Evolutionary conservation across 2,888 invertebrate genomes (phyloP).

Genomic region (Busseola fusca): DNA sequence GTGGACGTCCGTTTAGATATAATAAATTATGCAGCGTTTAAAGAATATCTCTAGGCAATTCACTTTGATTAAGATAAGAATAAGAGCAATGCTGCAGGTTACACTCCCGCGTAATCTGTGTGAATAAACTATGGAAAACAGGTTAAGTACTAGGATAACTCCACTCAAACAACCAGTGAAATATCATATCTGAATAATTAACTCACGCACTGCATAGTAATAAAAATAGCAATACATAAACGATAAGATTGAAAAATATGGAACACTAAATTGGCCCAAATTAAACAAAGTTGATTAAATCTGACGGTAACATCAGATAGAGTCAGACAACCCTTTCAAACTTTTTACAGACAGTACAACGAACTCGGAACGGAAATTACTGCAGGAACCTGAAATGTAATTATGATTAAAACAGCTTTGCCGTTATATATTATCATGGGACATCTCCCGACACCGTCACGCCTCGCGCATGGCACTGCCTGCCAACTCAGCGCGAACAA

Average conservation of each 20-base stretch:
- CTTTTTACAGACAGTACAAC: constrained; percentile 50
- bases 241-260: neutral
- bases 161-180: constrained; percentile 23
- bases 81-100: constrained; percentile 39
- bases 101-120: constrained; percentile 24
- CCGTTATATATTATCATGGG: constrained; percentile 67
- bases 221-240: neutral
- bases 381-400: constrained; percentile 56
- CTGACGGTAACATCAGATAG: neutral
- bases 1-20: constrained; percentile 51
- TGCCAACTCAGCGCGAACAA: constrained; percentile 74
- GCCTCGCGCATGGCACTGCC: constrained; percentile 70
- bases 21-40: constrained; percentile 51
- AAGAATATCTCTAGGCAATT: constrained; percentile 49
- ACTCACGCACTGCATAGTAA: neutral
- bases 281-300: constrained; percentile 30
- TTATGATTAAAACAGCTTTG: constrained; percentile 59
- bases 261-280: constrained; percentile 1
- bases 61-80: constrained; percentile 53
- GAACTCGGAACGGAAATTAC: constrained; percentile 56
- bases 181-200: constrained; percentile 17
- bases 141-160: constrained; percentile 29
- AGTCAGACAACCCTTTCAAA: constrained; percentile 27
- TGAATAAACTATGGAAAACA: constrained; percentile 32
- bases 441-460: constrained; percentile 82